Percentiles rank a stretch among this genome's conserved stretches.
phyloP scores from a whole-genome alignment of 2,113 vertebrate genomes.

The Strix uralensis region DNA sequence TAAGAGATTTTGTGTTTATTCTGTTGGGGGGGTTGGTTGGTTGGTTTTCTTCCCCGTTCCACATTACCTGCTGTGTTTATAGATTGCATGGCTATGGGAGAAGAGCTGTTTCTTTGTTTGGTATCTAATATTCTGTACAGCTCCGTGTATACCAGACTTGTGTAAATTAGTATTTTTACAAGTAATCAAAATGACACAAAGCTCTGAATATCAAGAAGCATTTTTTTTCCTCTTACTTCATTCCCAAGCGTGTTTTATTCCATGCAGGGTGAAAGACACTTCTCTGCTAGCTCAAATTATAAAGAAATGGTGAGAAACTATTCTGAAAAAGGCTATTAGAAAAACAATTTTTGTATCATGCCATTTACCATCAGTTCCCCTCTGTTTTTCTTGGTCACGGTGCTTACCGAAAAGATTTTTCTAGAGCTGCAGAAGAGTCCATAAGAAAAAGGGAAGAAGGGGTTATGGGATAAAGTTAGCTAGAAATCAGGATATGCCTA shows the following conservation, averaged over 20 bases:
- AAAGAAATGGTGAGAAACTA: background rate
- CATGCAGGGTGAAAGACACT: background rate
- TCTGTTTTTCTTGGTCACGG: background rate
- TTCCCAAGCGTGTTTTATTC: background rate
- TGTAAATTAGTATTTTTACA: background rate
- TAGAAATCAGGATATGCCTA: background rate
- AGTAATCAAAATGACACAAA: background rate
- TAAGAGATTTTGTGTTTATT: background rate
- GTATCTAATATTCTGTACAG: background rate
- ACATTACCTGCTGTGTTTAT: background rate
- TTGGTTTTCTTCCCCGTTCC: background rate
- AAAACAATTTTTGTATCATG: background rate
- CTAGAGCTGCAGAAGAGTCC: background rate
- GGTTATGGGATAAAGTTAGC: background rate
- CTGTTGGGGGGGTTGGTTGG: background rate
- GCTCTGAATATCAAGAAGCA: background rate
- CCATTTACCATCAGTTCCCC: background rate
- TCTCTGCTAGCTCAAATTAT: background rate
- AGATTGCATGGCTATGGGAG: background rate
- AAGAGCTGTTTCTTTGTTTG: background rate
- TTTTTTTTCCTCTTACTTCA: background rate
- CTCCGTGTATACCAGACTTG: background rate
- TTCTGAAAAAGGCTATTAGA: background rate
- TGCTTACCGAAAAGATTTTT: background rate
- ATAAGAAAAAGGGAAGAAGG: background rate